phyloP scores from a whole-genome alignment of 2,888 invertebrate species.

The Patella ulyssiponensis region DNA sequence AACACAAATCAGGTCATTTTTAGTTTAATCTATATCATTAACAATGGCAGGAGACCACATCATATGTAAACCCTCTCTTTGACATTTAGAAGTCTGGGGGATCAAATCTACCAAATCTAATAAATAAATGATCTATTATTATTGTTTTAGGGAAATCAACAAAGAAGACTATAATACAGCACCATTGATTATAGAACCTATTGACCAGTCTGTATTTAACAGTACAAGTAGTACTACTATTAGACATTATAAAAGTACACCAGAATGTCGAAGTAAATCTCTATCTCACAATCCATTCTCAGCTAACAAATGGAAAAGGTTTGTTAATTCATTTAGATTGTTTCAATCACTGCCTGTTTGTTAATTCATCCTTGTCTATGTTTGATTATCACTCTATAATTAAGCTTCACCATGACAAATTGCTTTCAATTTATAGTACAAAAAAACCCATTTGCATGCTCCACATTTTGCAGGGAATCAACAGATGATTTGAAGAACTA shows the following conservation, averaged over 20 bases:
- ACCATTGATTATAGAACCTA: background rate
- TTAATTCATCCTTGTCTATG: background rate
- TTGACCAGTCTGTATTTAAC: conserved; percentile 7
- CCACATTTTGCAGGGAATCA: no score
- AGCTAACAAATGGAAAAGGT: conserved; percentile 21
- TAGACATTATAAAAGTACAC: conserved; percentile 50
- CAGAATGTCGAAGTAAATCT: conserved; percentile 36
- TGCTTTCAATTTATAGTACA: no score
- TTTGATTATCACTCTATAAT: background rate
- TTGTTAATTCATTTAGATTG: background rate
- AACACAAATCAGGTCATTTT: no score
- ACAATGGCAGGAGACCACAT: no score
- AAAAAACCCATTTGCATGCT: no score
- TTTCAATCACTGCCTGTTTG: no score
- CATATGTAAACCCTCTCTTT: no score
- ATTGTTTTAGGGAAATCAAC: background rate
- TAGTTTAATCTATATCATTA: no score
- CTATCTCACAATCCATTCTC: background rate
- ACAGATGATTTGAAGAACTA: no score
- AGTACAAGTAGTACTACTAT: conserved; percentile 31
- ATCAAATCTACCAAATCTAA: no score
- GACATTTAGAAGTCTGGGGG: no score
- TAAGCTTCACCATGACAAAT: no score
- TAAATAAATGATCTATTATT: background rate
- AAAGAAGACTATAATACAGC: background rate